Evolutionary conservation across 2,797 vertebrate genomes (phyloP), one percentile per base, ranked within the genome.

Genomic region (Melanotaenia pygmaea): DNA sequence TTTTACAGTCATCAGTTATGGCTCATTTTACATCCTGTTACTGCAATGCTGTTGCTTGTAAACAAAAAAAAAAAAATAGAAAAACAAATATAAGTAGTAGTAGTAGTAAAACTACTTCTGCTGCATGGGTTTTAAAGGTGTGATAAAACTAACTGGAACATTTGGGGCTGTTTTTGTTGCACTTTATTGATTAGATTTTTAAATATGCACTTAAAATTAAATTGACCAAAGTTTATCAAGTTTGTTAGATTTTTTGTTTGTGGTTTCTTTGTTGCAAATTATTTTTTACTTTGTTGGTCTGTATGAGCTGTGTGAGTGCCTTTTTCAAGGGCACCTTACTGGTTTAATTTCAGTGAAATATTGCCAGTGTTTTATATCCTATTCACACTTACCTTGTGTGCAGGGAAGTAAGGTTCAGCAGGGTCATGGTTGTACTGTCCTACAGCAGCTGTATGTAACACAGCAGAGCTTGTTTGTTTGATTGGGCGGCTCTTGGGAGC

Each of bases 401-500:
- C 22, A n/a, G 62, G 0, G 11, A n/a, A 24, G 20, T 1, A 8
- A 30, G 65, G 77, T 72, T 82, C 69, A 79, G 24, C 63, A 7
- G 76, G 78, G 75, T 81, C 67, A 16, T 10, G 70, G 51, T 67
- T 64, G 57, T 1, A 47, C 56, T 34, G 57, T 79, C 57, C 64
- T 65, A 16, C 76, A 80, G 78, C 77, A 76, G 77, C 61, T 69
- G 68, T 13, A 58, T 64, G 68, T 6, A 70, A 76, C 71, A 72
- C 72, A 77, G 73, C 64, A 70, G 7, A 67, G 80, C 70, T 72
- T 81, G 84, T 83, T 83, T 79, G 81, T 68, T 47, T 59, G 76
- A 68, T 67, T 63, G 67, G 56, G 72, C 10, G 67, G 68, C 76
- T 79, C 71, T 67, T 77, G 72, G 79, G 77, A 83, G 79, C 26